Evolutionary conservation across 2,797 vertebrate species (phyloP).

Genomic region (Anolis apletophallus): DNA sequence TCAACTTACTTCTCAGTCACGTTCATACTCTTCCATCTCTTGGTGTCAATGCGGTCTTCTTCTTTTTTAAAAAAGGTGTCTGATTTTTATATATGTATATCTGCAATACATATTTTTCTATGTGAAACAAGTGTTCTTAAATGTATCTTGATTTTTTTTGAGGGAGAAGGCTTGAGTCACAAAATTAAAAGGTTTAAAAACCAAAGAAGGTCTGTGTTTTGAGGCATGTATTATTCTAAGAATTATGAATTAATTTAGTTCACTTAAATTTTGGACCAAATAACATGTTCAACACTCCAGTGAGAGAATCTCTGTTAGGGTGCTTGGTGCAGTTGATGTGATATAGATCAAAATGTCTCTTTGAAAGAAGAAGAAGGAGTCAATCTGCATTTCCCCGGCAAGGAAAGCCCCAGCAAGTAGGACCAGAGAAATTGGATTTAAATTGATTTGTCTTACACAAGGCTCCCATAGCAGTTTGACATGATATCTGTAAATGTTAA

Average conservation of each 20-base stretch:
- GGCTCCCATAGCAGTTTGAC: constrained; percentile 22
- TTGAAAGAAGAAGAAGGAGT: constrained; percentile 18
- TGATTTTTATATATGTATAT: too few relatives aligned
- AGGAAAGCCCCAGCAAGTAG: background rate
- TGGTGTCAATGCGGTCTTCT: too few relatives aligned
- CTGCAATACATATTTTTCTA: background rate
- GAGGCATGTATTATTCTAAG: background rate
- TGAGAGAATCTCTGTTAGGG: background rate
- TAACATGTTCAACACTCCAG: background rate
- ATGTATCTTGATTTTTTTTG: background rate
- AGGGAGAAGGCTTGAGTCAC: background rate
- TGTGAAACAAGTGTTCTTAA: background rate
- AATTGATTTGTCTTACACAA: constrained; percentile 36
- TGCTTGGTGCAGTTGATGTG: background rate
- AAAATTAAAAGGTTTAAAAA: background rate
- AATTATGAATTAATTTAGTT: background rate
- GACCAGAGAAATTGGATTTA: constrained; percentile 32
- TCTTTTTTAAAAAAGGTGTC: too few relatives aligned
- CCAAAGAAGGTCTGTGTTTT: background rate
- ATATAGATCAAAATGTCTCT: background rate
- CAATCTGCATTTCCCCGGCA: background rate
- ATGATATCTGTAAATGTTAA: background rate
- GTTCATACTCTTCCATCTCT: background rate
- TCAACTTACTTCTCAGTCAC: too few relatives aligned
- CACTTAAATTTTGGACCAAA: background rate